Conservation (phyloP, 2,113 vertebrate genomes). For the Ascaphus truei region DNA sequence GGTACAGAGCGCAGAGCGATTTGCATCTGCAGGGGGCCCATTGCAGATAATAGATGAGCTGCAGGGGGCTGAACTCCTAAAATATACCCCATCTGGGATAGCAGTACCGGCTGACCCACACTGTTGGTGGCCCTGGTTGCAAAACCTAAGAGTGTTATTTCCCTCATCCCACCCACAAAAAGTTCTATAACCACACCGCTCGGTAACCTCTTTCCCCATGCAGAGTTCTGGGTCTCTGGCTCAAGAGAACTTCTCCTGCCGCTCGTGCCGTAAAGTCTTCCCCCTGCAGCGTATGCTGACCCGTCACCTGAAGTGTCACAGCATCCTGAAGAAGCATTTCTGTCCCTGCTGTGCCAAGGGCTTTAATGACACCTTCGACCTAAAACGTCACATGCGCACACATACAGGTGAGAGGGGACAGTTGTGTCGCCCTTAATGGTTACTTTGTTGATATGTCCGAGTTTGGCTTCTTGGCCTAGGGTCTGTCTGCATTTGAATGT, state of each 20-base stretch:
- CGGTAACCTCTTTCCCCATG: too few species aligned
- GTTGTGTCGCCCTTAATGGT: background rate
- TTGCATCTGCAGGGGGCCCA: too few species aligned
- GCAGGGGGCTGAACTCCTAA: background rate
- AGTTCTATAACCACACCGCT: too few species aligned
- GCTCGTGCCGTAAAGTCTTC: constrained; percentile 76
- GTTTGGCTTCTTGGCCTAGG: background rate
- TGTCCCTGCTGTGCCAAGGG: constrained; percentile 81
- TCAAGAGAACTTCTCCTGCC: constrained; percentile 73
- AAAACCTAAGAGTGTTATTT: too few species aligned
- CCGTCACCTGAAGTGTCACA: constrained; percentile 85
- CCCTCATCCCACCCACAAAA: too few species aligned
- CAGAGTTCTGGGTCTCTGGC: too few species aligned
- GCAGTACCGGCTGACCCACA: too few species aligned
- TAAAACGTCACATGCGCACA: constrained; percentile 86
- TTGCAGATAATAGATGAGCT: too few species aligned
- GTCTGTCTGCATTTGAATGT: background rate
- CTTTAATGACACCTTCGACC: constrained; percentile 87
- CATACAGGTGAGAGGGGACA: constrained; percentile 69
- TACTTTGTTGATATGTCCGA: background rate
- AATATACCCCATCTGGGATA: too few species aligned
- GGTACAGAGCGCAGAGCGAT: too few species aligned
- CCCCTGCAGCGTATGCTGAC: constrained; percentile 84
- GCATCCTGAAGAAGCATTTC: constrained; percentile 70
- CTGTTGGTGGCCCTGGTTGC: too few species aligned